These are phyloP conservation scores for Stenoptilia bipunctidactyla DNA, from an alignment of 2,888 invertebrate species.

Conservation along the genomic window DNA sequence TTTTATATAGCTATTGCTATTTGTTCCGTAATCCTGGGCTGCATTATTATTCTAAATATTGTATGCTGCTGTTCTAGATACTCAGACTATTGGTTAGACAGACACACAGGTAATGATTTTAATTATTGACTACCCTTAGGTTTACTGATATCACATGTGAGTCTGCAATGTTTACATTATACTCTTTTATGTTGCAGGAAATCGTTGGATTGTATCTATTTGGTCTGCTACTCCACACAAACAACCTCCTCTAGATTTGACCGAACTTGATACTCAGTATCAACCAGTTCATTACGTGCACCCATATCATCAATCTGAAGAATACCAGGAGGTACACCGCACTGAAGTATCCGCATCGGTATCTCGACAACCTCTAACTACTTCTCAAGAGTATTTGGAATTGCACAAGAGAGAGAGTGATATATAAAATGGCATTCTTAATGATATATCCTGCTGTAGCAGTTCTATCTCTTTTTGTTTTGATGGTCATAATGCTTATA, in stretches of 20 bases:
- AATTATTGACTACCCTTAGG: too few relatives aligned
- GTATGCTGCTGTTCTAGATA: conserved; percentile 86
- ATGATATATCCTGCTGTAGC: conserved; percentile 84
- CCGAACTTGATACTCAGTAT: conserved; percentile 74
- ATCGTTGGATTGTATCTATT: conserved; percentile 86
- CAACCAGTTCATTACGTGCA: conserved; percentile 38
- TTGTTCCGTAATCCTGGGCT: conserved; percentile 78
- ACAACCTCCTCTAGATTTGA: conserved; percentile 84
- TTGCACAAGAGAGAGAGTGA: conserved; percentile 86
- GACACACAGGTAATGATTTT: conserved; percentile 79
- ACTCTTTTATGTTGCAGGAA: conserved; percentile 76
- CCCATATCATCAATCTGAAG: conserved; percentile 28
- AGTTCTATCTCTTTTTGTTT: conserved; percentile 78
- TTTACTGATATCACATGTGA: too few relatives aligned
- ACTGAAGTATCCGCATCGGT: conserved; percentile 36
- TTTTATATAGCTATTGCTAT: conserved; percentile 88
- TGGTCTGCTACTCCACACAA: conserved; percentile 88
- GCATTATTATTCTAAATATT: conserved; percentile 81
- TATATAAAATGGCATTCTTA: conserved; percentile 81
- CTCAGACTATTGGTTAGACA: conserved; percentile 85
- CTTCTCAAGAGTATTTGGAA: conserved; percentile 71
- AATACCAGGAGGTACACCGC: conserved; percentile 31
- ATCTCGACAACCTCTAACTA: conserved; percentile 48
- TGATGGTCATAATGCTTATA: conserved; percentile 81
- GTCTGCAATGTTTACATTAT: too few relatives aligned